Base-by-base conservation (phyloP, 2,888 invertebrate species). In the Zonitis immaculata region DNA sequence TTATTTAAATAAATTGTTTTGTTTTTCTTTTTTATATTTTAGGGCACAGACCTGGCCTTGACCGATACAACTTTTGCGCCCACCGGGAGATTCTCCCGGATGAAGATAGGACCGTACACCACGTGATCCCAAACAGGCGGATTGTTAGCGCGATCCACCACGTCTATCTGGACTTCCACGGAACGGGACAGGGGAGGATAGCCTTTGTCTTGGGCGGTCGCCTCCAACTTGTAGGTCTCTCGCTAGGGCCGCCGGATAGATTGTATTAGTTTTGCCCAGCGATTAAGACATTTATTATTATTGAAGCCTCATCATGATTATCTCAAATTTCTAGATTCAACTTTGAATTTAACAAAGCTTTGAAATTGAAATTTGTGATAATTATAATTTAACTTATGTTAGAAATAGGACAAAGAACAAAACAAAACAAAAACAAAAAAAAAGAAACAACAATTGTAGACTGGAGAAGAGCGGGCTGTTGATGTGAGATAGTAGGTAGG, bases 151-250 rank as follows among this genome's bases (percentile, higher is more conserved):
- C 91, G 88, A 84, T 93, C 95, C 83, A 95, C 95, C 82, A 96
- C 95, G 84, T 94, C 94, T 82, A 97, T 95, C 83, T 94, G 93
- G 80, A 97, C 95, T 82, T 93, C 94, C 82, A 95, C 96, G 78
- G 91, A 90, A 82, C 95, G 87, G 80, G 92, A 91, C 81, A 95
- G 87, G 80, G 93, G 88, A 78, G 93, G 93, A 80, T 86, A 89
- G 78, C 96, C 96, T 84, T 92, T 93, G 84, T 97, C 97, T 86
- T 93, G 89, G 80, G 96, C 96, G 86, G 91, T 93, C 80, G 96
- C 95, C 85, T 92, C 92, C 87, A 96, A 86, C 85, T 91, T 93
- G 89, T 95, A 95, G 78, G 93, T 91, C 85, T 94, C 95, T 84
- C 94, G 91, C 94, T 94, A 54, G 52, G 56, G 52, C 56, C 56